phyloP scores from a whole-genome alignment of 2,888 invertebrate species.

The Panopea generosa region DNA sequence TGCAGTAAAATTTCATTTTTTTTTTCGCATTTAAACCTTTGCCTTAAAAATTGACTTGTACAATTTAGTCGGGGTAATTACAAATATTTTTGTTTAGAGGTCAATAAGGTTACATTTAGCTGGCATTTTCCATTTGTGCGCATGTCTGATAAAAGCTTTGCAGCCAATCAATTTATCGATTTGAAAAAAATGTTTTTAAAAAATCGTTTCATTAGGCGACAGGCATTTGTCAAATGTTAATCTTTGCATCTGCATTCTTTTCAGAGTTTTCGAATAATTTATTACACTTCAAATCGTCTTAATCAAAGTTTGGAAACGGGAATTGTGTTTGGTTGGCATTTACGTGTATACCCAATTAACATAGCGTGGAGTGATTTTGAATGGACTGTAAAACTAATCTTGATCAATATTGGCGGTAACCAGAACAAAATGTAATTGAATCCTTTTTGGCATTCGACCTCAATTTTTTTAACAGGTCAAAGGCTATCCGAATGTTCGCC shows the following conservation, averaged over 20 bases:
- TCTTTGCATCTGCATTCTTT: slow-evolving; percentile 58
- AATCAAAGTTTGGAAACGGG: slow-evolving; percentile 30
- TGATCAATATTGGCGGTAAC: slow-evolving; percentile 53
- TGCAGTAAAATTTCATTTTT: no score
- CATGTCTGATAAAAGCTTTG: slow-evolving; percentile 17
- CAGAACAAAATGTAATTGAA: slow-evolving; percentile 60
- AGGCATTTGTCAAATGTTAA: slow-evolving; percentile 53
- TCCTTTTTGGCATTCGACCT: slow-evolving; percentile 61
- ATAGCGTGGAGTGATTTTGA: slow-evolving; percentile 53
- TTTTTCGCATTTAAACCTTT: no score
- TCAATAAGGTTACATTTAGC: slow-evolving; percentile 36
- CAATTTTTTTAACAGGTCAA: slow-evolving; percentile 13
- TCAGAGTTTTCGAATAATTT: slow-evolving; percentile 48
- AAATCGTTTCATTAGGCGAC: slow-evolving; percentile 40
- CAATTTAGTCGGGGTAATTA: no score
- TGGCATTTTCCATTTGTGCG: slow-evolving; percentile 14
- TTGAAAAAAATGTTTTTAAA: slow-evolving; percentile 10
- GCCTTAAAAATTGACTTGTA: no score
- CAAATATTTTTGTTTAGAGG: slow-evolving; percentile 12
- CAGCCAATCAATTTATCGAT: slow-evolving; percentile 46
- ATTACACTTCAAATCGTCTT: slow-evolving; percentile 47
- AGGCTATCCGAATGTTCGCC: neutral
- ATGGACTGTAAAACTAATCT: slow-evolving; percentile 39
- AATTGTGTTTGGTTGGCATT: slow-evolving; percentile 43
- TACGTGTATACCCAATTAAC: slow-evolving; percentile 53